Base-by-base conservation (phyloP, 2,113 vertebrate species). In the Ciconia boyciana region DNA sequence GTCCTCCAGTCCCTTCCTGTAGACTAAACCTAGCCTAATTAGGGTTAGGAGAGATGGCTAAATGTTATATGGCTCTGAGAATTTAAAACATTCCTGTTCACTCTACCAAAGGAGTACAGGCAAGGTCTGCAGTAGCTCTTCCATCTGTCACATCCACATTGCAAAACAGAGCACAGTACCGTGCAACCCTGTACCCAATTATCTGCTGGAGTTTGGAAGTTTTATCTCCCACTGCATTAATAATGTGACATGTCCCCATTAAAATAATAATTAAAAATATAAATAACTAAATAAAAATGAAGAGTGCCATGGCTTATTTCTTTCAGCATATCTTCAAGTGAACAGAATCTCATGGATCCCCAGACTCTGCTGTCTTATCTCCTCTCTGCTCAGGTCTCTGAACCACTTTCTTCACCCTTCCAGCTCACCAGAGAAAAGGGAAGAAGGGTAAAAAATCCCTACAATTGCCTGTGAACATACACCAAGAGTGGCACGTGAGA, bases 401-500 rank as follows among this genome's bases (percentile, higher is more conserved):
- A 82, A 78, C 1, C 14, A 28, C 20, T 51, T 78, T 82, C 68
- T 71, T 87, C 24, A 48, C 17, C 24, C 21, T 93, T 89, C 26
- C 65, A 84, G 48, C 18, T 78, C 52, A 57, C 36, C 44, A 57
- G 44, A 78, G 52, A 76, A 82, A 94, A 91, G 18, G 32, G 18
- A 7, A 84, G 13, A 79, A 81, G 9, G 28, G 41, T 65, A 79
- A 94, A 87, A 60, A 28, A 26, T 36, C 32, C 9, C 17, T 71
- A 10, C 22, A 62, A 4, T 11, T 71, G 26, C 11, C 21, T 84
- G 22, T 51, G 39, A 91, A 62, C 17, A 19, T 13, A 58, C 5
- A 48, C 19, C 0, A 1, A 31, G 48, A 39, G 20, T 16, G 18
- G 22, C 39, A 64, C 3, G 0, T 46, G 55, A 52, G 14, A 65